Percentiles rank a stretch among this genome's conserved stretches.
Conservation (phyloP, 2,113 vertebrate species). For the Sebastes schlegelii region DNA sequence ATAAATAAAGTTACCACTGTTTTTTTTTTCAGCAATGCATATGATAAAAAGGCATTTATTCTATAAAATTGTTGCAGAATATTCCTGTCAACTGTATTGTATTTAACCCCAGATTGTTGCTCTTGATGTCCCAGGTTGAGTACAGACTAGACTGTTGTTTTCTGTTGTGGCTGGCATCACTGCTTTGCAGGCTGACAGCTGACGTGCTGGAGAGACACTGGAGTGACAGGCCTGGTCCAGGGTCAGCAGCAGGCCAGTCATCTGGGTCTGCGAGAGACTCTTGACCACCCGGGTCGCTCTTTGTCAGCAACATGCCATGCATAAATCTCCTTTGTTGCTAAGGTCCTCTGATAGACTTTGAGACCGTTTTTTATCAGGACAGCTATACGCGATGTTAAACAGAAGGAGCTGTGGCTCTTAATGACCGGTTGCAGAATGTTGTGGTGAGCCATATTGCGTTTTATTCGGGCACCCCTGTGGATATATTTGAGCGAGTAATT, state of each 20-base stretch:
- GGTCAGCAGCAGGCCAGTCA: slow-evolving; percentile 47
- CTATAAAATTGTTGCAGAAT: background rate
- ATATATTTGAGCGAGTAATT: slow-evolving; percentile 65
- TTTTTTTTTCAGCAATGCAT: too few relatives aligned
- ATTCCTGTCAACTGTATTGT: background rate
- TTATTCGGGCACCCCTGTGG: slow-evolving; percentile 52
- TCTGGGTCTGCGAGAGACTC: slow-evolving; percentile 26
- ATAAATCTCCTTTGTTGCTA: slow-evolving; percentile 3
- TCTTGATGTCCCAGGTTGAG: background rate
- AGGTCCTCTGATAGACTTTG: background rate
- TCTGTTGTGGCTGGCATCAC: background rate
- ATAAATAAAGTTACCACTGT: too few relatives aligned
- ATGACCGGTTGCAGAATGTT: slow-evolving; percentile 56
- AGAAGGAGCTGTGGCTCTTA: slow-evolving; percentile 45
- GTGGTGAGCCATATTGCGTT: slow-evolving; percentile 37
- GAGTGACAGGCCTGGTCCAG: slow-evolving; percentile 38
- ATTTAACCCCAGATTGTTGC: background rate
- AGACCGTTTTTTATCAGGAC: slow-evolving; percentile 36
- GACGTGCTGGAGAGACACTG: slow-evolving; percentile 12
- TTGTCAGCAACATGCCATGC: slow-evolving; percentile 11
- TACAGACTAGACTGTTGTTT: background rate
- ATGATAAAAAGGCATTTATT: background rate
- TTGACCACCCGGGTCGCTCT: slow-evolving; percentile 20
- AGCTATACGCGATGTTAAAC: slow-evolving; percentile 27
- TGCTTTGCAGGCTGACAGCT: slow-evolving; percentile 30